Percentiles rank a stretch among this genome's conserved stretches.
Conservation (phyloP, 1,140 invertebrate genomes). For the Portunus trituberculatus region DNA sequence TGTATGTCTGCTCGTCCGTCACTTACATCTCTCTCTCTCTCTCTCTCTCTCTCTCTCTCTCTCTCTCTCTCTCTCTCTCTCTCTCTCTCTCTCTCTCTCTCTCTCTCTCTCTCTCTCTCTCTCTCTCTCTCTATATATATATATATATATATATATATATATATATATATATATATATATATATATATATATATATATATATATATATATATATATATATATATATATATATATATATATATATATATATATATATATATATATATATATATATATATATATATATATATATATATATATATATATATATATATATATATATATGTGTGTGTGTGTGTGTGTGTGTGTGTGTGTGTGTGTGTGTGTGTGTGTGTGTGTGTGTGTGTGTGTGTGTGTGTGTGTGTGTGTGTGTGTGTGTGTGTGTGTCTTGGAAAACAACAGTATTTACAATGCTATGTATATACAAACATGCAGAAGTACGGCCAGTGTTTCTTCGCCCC, state of each 20-base stretch:
- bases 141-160: no score
- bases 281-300: slow-evolving; percentile 28
- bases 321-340: neutral
- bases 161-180: no score
- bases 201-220: no score
- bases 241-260: slow-evolving; percentile 9
- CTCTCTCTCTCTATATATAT: no score
- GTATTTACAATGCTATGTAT: no score
- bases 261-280: slow-evolving; percentile 13
- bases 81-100: slow-evolving; percentile 18
- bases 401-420: neutral
- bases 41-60: slow-evolving; percentile 43
- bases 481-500: no score
- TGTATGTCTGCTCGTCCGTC: neutral
- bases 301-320: slow-evolving; percentile 38
- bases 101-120: slow-evolving; percentile 8
- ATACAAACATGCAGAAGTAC: no score
- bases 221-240: neutral
- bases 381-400: slow-evolving; percentile 21
- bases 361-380: neutral
- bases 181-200: no score
- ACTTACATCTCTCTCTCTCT: neutral
- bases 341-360: neutral
- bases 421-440: neutral
- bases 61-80: slow-evolving; percentile 46